A percentile compares a stretch with the other conserved stretches of the same genome.
These are phyloP conservation scores for Anabacerthia variegaticeps DNA, from an alignment of 2,797 vertebrate genomes.

Conservation along the genomic window DNA sequence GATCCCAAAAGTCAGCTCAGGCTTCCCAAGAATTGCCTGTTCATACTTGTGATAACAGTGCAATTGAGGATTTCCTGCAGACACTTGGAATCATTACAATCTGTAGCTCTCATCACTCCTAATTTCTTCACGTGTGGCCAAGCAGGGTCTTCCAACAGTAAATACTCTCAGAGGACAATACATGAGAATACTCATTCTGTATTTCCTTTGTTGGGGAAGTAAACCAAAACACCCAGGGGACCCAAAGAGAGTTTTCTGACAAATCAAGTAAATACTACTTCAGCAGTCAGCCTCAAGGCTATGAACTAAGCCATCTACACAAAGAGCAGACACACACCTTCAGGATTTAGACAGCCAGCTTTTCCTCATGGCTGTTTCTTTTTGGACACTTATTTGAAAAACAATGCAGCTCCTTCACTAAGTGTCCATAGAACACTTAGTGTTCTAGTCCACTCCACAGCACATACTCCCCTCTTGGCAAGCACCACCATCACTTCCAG, in stretches of 20 bases:
- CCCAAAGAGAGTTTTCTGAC: slow-evolving; percentile 21
- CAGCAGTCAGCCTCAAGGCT: neutral
- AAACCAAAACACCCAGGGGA: slow-evolving; percentile 14
- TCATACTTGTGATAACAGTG: neutral
- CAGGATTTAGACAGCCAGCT: neutral
- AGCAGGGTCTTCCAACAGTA: neutral
- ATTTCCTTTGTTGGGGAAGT: slow-evolving; percentile 12
- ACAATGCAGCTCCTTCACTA: neutral
- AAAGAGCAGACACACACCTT: neutral
- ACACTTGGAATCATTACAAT: neutral
- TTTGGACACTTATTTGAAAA: neutral
- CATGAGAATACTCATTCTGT: neutral
- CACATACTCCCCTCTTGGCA: neutral
- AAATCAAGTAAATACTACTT: slow-evolving; percentile 23
- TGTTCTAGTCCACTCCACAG: neutral
- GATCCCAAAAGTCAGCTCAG: neutral
- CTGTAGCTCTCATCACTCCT: neutral
- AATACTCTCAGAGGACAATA: neutral
- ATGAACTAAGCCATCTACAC: neutral
- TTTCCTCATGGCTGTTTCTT: neutral
- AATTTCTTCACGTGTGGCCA: neutral
- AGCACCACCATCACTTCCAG: neutral
- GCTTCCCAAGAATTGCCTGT: neutral
- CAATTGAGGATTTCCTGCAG: neutral
- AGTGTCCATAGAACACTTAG: neutral